Base-by-base conservation (phyloP, 2,797 vertebrate species). In the Hylomyscus alleni region DNA sequence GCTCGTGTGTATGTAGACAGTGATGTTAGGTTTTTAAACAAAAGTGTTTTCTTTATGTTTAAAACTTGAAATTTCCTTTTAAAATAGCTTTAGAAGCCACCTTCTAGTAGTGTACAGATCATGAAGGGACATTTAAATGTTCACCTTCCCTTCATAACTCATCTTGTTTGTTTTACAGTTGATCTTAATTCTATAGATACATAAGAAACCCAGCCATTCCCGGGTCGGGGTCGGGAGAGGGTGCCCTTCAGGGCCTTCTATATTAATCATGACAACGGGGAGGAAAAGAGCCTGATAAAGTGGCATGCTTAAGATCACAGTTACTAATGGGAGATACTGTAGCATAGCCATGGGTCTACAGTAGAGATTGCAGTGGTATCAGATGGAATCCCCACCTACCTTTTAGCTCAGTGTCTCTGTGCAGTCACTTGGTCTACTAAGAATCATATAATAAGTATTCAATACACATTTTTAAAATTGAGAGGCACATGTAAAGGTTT, bases 1-100 rank as follows among this genome's bases (percentile, higher is more conserved):
- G 12, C 85, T 1, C 22, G 56, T 20, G 54, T 60, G 24, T 60
- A 26, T 86, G 52, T 60, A 65, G 65, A 34, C 17, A 1, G 4
- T 93, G 90, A 29, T 76, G 81, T 95, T 83, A 73, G 2, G n/a
- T 72, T 96, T 88, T 76, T 88, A 88, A 96, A 80, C 81, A 73
- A 89, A 97, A 60, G 52, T 69, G 72, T 76, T 92, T 96, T 89
- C 69, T 88, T 92, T 89, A 14, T 89, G 29, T 92, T 47, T 73
- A 96, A 96, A 97, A 89, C 52, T 88, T 88, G 50, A 75, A 31
- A 37, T 65, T 80, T 65, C 60, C 88, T 90, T 78, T 44, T 67
- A 93, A 47, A 40, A 52, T 85, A 76, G 82, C 96, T 81, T 95
- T 65, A 92, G 76, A 93, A 93, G 62, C 87, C 87, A 89, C 37